Evolutionary conservation across 2,797 vertebrate genomes (phyloP), one percentile per base, ranked within the genome.

Genomic region (Pangasius djambal): DNA sequence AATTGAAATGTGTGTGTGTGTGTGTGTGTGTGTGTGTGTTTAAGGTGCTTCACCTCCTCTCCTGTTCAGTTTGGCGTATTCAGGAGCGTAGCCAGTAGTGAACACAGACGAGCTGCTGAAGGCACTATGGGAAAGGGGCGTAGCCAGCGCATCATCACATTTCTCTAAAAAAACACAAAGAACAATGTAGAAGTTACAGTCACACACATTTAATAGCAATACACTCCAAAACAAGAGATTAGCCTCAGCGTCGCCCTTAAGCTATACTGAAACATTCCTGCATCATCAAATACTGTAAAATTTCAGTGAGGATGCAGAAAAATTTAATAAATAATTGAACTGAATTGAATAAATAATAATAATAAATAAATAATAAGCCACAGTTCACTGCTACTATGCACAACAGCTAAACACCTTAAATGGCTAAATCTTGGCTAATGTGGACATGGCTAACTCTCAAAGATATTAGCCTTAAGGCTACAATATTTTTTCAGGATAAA

Each of bases 11-110:
- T 48, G 34, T 44, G 34, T 74, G 34, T 95, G 31, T 61, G 52
- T 82, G n/a, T 57, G 2, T 57, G 50, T 57, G 52, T 81, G n/a
- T 85, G 88, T 75, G 40, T 59, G 70, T 63, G 55, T 34, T 18
- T 72, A 6, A 12, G 44, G 9, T 22, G 3, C 3, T 55, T 86
- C 31, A 99, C 98, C 98, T 96, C 98, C 98, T 96, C 98, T 96
- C 92, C 96, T 97, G 95, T 99, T 99, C 91, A 99, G 95, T 93
- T 98, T 99, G 91, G 98, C 98, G 13, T 98, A 99, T 74, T 97
- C 98, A 0, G 98, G 97, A 74, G 96, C 95, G 8, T 99, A 99
- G 92, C 98, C 97, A 61, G 95, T 96, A 88, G 97, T 96, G 96
- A 98, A 97, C 44, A 97, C 96, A 0, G 98, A 98, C 0, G 98